A percentile compares a stretch with the other conserved stretches of the same genome.
Evolutionary conservation across 2,113 vertebrate species (phyloP).

Genomic region (Telmatochromis sp.): DNA sequence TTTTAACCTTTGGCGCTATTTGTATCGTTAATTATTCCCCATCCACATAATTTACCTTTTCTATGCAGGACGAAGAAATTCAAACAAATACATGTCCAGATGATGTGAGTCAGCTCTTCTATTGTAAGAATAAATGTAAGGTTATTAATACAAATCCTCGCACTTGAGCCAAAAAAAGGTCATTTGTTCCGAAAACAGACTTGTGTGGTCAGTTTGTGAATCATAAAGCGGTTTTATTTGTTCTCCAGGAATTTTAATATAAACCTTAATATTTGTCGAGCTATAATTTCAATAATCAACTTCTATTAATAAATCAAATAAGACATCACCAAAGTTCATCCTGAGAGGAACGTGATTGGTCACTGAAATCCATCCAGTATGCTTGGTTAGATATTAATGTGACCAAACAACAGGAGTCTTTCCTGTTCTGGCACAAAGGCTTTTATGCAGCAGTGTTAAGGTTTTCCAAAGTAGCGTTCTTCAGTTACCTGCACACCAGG

Average conservation of each 20-base stretch:
- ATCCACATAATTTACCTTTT: not conserved
- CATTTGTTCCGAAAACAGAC: fast-evolving
- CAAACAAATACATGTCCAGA: not conserved
- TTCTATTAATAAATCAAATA: not conserved
- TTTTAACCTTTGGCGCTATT: not conserved
- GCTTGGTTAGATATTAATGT: not conserved
- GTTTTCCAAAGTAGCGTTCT: not conserved
- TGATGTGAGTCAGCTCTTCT: not conserved
- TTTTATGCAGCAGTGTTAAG: not conserved
- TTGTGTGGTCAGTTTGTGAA: not conserved
- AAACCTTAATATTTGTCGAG: fast-evolving
- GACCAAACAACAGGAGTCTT: not conserved
- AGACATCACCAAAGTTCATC: not conserved
- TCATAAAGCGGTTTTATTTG: not conserved
- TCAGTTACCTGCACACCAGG: not conserved
- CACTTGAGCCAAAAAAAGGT: not conserved
- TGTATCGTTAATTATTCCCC: not conserved
- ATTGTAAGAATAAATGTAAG: not conserved
- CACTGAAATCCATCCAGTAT: not conserved
- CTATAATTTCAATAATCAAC: not conserved
- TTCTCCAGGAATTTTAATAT: not conserved
- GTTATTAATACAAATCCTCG: not conserved
- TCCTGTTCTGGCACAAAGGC: not conserved
- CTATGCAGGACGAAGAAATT: not conserved
- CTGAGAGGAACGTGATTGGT: not conserved